Percentiles rank a stretch among this genome's conserved stretches.
These are phyloP conservation scores for Heliothis virescens DNA, from an alignment of 1,140 invertebrate species.

Conservation along the genomic window DNA sequence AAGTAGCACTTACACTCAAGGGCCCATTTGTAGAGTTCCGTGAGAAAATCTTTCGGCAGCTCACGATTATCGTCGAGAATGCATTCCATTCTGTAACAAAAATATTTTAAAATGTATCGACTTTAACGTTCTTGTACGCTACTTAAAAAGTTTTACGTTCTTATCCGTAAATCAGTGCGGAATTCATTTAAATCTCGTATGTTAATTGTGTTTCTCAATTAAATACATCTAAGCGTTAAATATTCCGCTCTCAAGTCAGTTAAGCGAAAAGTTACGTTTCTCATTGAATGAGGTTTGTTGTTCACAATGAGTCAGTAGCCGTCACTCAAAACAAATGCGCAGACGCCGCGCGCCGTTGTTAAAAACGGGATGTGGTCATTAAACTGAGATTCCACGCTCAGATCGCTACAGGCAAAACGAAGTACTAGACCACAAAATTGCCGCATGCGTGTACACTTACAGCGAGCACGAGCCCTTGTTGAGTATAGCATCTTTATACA, in stretches of 20 bases:
- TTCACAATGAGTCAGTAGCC: slow-evolving; percentile 73
- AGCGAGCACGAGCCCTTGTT: neutral
- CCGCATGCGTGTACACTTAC: neutral
- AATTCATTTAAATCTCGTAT: slow-evolving; percentile 32
- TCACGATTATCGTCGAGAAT: slow-evolving; percentile 89
- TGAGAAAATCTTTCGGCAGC: slow-evolving; percentile 91
- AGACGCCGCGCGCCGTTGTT: slow-evolving; percentile 71
- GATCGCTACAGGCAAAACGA: slow-evolving; percentile 51
- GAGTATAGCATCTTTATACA: neutral
- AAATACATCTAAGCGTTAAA: slow-evolving; percentile 50
- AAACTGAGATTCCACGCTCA: slow-evolving; percentile 78
- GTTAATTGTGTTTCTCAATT: slow-evolving; percentile 43
- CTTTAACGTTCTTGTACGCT: slow-evolving; percentile 11
- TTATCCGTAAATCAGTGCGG: slow-evolving; percentile 28
- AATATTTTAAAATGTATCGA: slow-evolving; percentile 21
- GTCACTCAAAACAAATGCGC: slow-evolving; percentile 78
- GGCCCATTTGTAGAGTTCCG: slow-evolving; percentile 95
- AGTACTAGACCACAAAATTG: slow-evolving; percentile 41
- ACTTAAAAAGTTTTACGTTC: slow-evolving; percentile 8
- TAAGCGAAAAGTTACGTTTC: slow-evolving; percentile 68
- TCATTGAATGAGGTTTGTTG: slow-evolving; percentile 79
- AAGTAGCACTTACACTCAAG: slow-evolving; percentile 92
- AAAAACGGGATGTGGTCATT: slow-evolving; percentile 82
- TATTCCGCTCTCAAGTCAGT: slow-evolving; percentile 52
- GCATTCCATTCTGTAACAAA: slow-evolving; percentile 88